A percentile compares a stretch with the other conserved stretches of the same genome.
These are phyloP conservation scores for Peromyscus leucopus DNA, from an alignment of 2,113 vertebrate species.

Conservation along the genomic window DNA sequence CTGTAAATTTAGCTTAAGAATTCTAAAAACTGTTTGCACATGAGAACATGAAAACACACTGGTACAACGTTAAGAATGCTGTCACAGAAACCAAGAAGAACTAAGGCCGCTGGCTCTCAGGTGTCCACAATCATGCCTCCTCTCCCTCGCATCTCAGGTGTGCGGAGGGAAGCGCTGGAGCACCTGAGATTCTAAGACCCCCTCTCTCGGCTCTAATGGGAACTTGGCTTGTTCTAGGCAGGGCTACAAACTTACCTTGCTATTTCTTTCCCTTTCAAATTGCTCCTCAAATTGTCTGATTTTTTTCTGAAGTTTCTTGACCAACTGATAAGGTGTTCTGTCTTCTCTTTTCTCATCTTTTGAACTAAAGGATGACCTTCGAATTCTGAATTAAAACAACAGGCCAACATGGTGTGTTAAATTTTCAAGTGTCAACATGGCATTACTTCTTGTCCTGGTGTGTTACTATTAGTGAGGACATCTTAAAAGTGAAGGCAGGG, in stretches of 20 bases:
- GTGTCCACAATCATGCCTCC: not conserved
- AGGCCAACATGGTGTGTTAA: not conserved
- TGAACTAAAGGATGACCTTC: constrained; percentile 94
- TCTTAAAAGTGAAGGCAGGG: constrained; percentile 29
- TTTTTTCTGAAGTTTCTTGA: constrained; percentile 98
- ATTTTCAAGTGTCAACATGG: not conserved
- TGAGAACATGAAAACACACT: not conserved
- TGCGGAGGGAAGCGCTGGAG: not conserved
- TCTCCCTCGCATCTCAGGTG: not conserved
- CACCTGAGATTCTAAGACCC: not conserved
- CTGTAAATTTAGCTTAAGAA: constrained; percentile 54
- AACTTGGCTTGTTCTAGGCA: not conserved
- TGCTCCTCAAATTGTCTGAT: constrained; percentile 99
- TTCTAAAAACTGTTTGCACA: not conserved
- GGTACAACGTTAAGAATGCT: not conserved
- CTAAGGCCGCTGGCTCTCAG: not conserved
- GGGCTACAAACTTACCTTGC: constrained; percentile 88
- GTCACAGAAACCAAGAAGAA: not conserved
- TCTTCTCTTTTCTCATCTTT: constrained; percentile 96
- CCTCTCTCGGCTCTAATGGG: not conserved
- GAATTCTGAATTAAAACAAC: constrained; percentile 89
- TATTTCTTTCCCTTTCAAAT: constrained; percentile 97
- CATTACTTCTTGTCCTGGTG: constrained; percentile 1
- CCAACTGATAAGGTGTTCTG: constrained; percentile 94
- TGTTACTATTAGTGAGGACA: constrained; percentile 24